Evolutionary conservation across 2,113 vertebrate genomes (phyloP).

Genomic region (Myocastor coypus): DNA sequence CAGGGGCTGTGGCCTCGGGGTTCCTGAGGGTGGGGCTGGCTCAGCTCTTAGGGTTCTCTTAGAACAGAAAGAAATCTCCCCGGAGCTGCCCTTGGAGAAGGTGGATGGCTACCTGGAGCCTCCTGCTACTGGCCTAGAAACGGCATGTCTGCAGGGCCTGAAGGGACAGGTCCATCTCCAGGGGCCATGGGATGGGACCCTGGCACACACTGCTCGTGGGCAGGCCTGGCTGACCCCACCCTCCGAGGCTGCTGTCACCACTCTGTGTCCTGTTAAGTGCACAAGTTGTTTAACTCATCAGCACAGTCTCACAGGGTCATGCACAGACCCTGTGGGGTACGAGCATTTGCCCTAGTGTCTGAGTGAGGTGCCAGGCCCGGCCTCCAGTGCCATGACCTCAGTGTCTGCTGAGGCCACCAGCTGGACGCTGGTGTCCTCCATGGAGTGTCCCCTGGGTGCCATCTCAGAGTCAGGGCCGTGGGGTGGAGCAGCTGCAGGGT

Average conservation of each 20-base stretch:
- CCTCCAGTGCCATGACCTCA: neutral
- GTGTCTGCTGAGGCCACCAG: neutral
- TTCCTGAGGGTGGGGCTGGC: too few relatives aligned
- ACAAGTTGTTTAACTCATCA: neutral
- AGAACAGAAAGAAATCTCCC: neutral
- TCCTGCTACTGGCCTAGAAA: too few relatives aligned
- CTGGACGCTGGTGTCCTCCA: too few relatives aligned
- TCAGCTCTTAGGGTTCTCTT: neutral
- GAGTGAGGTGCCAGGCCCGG: neutral
- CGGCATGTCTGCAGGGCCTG: neutral
- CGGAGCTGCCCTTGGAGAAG: neutral
- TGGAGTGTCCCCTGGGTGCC: neutral
- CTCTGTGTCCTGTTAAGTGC: neutral
- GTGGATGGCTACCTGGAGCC: too few relatives aligned
- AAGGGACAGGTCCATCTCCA: neutral
- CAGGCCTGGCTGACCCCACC: neutral
- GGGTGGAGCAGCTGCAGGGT: neutral
- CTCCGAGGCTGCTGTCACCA: too few relatives aligned
- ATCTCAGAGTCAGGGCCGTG: neutral
- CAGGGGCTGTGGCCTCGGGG: neutral
- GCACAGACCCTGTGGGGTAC: rapidly evolving
- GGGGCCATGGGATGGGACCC: neutral
- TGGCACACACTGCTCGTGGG: neutral
- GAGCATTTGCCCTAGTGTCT: neutral
- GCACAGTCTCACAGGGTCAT: neutral